Percentiles rank a stretch among this genome's conserved stretches.
Conservation (phyloP, 2,797 vertebrate species). For the Bothrops alternatus region DNA sequence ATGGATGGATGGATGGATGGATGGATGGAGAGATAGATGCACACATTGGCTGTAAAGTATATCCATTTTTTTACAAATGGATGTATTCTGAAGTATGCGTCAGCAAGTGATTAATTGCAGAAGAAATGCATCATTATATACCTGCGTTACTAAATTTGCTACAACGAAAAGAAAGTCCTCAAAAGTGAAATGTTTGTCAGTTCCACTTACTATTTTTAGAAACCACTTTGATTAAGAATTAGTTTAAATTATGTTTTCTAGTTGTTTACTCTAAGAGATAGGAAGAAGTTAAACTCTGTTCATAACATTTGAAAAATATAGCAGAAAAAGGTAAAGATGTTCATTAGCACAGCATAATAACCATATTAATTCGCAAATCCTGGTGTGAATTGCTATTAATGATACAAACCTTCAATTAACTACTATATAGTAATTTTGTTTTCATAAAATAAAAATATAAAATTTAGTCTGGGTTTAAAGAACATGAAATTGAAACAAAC, state of each 20-base stretch:
- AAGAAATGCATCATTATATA: rapidly evolving
- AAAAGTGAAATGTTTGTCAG: not conserved
- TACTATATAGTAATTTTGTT: not conserved
- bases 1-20: no score
- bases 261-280: not conserved
- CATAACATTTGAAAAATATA: not conserved
- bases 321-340: not conserved
- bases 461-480: not conserved
- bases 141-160: not conserved
- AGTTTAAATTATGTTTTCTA: constrained; percentile 13
- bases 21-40: not conserved
- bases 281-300: not conserved
- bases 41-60: not conserved
- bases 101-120: not conserved
- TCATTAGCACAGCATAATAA: not conserved
- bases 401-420: not conserved
- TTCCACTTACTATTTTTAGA: not conserved
- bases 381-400: not conserved
- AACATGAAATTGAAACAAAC: not conserved
- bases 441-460: not conserved
- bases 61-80: not conserved
- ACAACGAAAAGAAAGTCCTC: not conserved
- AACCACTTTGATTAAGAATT: not conserved
- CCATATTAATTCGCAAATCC: not conserved
- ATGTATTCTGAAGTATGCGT: not conserved